Evolutionary conservation across 2,888 invertebrate genomes (phyloP), one percentile per base, ranked within the genome.

Genomic region (Limenitis camilla): DNA sequence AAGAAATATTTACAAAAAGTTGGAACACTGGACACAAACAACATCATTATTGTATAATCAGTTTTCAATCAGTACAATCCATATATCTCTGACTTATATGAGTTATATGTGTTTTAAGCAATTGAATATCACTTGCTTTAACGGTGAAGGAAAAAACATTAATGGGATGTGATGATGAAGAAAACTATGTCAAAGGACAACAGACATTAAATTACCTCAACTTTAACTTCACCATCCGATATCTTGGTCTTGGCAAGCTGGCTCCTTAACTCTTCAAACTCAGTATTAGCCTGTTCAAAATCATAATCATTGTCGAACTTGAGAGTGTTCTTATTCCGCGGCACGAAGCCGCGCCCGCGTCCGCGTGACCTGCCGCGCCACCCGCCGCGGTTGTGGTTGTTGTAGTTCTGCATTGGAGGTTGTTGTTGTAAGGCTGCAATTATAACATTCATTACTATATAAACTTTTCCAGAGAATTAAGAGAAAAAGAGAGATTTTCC

Each of bases 231-330:
- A n/a, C 84, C 89, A 41, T 90, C 91, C 55, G 90, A 88, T 64
- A 95, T 91, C 86, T 95, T 95, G 43, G 93, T 89, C 87, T 96
- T 96, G 53, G 94, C 92, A 56, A 98, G 88, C 75, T 97, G 94
- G 68, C 89, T 92, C 67, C 93, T 92, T 53, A 98, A 88, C 78
- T 98, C 96, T 71, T 98, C 96, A 81, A 99, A 99, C 84, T 98
- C 94, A 38, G 96, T 97, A 81, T 99, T 99, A 54, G 98, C 98
- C 79, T 97, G 96, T 82, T 99, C 99, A 77, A 99, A 99, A 83
- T 99, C 99, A 74, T 97, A 99, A 74, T 99, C 99, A 66, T 94
- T 95, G 63, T 97, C 97, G 80, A 98, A 98, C 81, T 97, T 97
- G 61, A 97, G 90, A 9, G 92, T 92, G 68, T 92, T 92, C 77